Base-by-base conservation (phyloP, 2,888 invertebrate genomes). In the Coelopa pilipes region DNA sequence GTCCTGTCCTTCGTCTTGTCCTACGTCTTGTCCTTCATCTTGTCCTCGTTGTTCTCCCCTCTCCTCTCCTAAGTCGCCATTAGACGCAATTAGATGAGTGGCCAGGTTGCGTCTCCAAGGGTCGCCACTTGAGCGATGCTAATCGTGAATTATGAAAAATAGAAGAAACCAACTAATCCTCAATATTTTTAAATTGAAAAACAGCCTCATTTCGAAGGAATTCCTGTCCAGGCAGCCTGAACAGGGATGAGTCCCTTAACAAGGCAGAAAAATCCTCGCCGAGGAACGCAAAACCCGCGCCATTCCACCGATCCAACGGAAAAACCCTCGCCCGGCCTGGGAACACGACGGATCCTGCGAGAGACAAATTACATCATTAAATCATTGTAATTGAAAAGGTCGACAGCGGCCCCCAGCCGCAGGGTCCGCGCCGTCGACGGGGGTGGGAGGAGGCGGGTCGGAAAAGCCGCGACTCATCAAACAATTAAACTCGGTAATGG, bases 331-430 rank as follows among this genome's bases (percentile, higher is more conserved):
- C 34, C 34, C 2, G 2, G 34, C 4, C 4, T 34, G 34, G 34
- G 34, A 34, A 34, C 2, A 34, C 34, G 7, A 34, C 72, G 7
- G 69, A 73, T 68, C 69, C 72, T 75, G 75, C 73, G 68, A 69
- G 70, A 74, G 79, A 78, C 76, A 79, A 78, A 79, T 79, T 76
- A 76, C 77, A 75, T 76, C 78, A 76, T 78, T 79, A 77, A 76
- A 79, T 78, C 77, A 78, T 76, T 77, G 71, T 75, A 78, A 77
- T 74, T 74, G 73, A 75, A 67, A 70, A 55, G 46, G 9, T 67
- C 55, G 24, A 60, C 24, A 71, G 55, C 63, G 70, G 12, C 66
- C 50, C 9, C 50, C 46, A 53, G 17, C 9, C n/a, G 69, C 17
- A 74, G 68, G 19, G 55, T 24, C 53, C 60, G 34, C 34, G 34